Conservation (phyloP, 2,113 vertebrate genomes). For the Platysteira castanea region DNA sequence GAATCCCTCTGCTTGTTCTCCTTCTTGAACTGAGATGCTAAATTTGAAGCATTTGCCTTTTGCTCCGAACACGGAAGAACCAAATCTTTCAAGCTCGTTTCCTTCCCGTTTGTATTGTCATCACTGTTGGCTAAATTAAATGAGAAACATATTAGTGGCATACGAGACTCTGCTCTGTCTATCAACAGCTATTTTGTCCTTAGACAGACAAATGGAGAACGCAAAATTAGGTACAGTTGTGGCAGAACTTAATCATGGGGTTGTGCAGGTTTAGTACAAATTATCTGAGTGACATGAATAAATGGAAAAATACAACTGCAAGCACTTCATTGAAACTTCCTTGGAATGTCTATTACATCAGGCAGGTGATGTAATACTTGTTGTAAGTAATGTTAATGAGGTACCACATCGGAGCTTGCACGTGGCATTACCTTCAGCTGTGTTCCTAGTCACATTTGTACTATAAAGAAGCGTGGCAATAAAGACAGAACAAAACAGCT, state of each 20-base stretch:
- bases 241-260: slow-evolving; percentile 81
- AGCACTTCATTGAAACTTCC: slow-evolving; percentile 64
- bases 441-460: slow-evolving; percentile 98
- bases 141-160: slow-evolving; percentile 46
- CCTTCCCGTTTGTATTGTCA: slow-evolving; percentile 4
- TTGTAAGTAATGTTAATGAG: slow-evolving; percentile 82
- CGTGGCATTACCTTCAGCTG: slow-evolving; percentile 90
- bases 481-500: slow-evolving; percentile 95
- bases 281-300: slow-evolving; percentile 72
- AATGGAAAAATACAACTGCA: slow-evolving; percentile 72
- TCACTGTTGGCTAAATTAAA: slow-evolving; percentile 62
- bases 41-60: slow-evolving; percentile 13
- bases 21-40: slow-evolving; percentile 12
- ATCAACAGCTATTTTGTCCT: slow-evolving; percentile 61
- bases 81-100: slow-evolving; percentile 31
- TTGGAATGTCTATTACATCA: slow-evolving; percentile 80
- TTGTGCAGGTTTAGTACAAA: slow-evolving; percentile 70
- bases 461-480: slow-evolving; percentile 92
- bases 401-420: slow-evolving; percentile 76
- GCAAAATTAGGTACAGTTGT: slow-evolving; percentile 77
- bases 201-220: slow-evolving; percentile 90
- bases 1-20: not conserved
- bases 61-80: slow-evolving; percentile 4
- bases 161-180: not conserved
- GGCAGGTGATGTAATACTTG: slow-evolving; percentile 82